A percentile compares a stretch with the other conserved stretches of the same genome.
Evolutionary conservation across 2,888 invertebrate genomes (phyloP).

Genomic region (Chaetoderma sp.): DNA sequence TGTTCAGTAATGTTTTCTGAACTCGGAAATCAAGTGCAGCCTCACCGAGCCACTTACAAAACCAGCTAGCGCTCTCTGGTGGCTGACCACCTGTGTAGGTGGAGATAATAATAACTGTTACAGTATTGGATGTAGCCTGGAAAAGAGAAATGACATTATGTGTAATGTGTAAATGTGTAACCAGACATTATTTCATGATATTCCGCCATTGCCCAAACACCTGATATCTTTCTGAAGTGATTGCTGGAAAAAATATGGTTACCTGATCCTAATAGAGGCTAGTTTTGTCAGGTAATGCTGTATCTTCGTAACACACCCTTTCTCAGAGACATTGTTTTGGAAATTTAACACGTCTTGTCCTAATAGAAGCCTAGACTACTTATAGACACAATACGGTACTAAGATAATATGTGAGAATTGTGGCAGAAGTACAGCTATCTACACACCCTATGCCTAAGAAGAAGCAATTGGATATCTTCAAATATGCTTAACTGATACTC

Average conservation of each 20-base stretch:
- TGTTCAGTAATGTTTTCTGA: slow-evolving; percentile 70
- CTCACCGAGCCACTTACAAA: slow-evolving; percentile 73
- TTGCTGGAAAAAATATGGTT: not conserved
- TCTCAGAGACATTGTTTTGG: too few relatives aligned
- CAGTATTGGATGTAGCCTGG: slow-evolving; percentile 37
- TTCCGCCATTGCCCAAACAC: not conserved
- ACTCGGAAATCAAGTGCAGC: slow-evolving; percentile 73
- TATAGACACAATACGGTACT: too few relatives aligned
- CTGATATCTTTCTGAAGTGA: too few relatives aligned
- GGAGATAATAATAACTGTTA: slow-evolving; percentile 71
- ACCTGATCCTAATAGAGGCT: too few relatives aligned
- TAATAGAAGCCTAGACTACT: too few relatives aligned
- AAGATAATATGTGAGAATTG: too few relatives aligned
- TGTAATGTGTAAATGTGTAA: not conserved
- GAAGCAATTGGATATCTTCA: too few relatives aligned
- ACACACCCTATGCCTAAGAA: too few relatives aligned
- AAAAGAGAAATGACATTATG: slow-evolving; percentile 3
- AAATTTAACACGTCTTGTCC: too few relatives aligned
- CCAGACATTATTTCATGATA: not conserved
- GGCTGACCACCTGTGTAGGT: slow-evolving; percentile 73
- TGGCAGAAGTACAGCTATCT: too few relatives aligned
- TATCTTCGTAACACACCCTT: too few relatives aligned
- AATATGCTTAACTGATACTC: too few relatives aligned
- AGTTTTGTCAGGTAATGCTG: not conserved
- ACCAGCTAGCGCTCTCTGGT: slow-evolving; percentile 71